Evolutionary conservation across 2,888 invertebrate genomes (phyloP).

Genomic region (Bruchidius siliquastri): DNA sequence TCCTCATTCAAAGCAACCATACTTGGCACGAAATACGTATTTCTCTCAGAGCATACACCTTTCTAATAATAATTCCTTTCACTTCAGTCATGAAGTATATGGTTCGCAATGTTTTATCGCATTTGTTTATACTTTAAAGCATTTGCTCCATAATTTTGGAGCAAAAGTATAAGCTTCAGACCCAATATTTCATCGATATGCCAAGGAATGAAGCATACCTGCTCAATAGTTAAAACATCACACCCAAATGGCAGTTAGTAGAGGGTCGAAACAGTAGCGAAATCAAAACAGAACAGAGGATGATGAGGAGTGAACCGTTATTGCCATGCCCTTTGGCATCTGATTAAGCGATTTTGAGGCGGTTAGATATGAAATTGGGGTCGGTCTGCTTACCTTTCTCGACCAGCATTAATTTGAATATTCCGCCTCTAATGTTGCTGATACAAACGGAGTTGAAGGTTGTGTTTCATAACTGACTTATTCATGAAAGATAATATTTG

Average conservation of each 20-base stretch:
- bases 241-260: background rate
- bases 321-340: background rate
- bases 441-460: background rate
- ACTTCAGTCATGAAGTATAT: too few species aligned
- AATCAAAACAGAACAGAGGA: background rate
- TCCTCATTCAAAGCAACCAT: too few species aligned
- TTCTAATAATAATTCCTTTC: too few species aligned
- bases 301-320: background rate
- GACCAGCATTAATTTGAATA: background rate
- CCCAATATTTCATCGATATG: too few species aligned
- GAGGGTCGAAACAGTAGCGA: background rate
- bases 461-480: background rate
- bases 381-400: background rate
- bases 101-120: too few species aligned
- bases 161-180: too few species aligned
- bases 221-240: background rate
- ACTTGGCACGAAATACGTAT: too few species aligned
- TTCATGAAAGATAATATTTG: background rate
- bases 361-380: background rate
- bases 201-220: background rate
- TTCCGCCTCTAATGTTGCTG: background rate
- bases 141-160: too few species aligned
- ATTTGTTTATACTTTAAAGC: too few species aligned
- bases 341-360: background rate
- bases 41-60: too few species aligned